A percentile compares a stretch with the other conserved stretches of the same genome.
Conservation (phyloP, 2,888 invertebrate species). For the Lutraria lutraria region DNA sequence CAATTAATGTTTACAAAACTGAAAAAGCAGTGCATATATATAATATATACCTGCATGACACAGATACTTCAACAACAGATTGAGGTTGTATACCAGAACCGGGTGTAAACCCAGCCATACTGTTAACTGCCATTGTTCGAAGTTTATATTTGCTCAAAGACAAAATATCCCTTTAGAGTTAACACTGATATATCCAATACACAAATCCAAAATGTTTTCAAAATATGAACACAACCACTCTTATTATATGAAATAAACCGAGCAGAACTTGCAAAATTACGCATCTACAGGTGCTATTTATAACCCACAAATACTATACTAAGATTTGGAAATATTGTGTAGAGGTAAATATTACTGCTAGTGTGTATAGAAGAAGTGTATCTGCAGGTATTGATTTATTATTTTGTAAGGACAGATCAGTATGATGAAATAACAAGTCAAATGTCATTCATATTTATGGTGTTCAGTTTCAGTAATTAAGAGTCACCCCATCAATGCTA, state of each 20-base stretch:
- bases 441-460: too few species aligned
- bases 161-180: neutral
- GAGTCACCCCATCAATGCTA: too few species aligned
- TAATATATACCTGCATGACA: slow-evolving; percentile 84
- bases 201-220: neutral
- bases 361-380: neutral
- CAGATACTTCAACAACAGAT: slow-evolving; percentile 80
- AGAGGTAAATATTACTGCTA: neutral
- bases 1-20: too few species aligned
- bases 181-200: neutral
- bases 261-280: neutral
- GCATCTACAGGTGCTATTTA: neutral
- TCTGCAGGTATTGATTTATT: slow-evolving; percentile 22
- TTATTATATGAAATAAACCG: neutral
- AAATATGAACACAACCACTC: neutral
- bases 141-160: neutral
- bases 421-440: neutral
- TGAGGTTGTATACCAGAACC: slow-evolving; percentile 81
- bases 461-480: too few species aligned
- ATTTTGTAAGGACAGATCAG: neutral
- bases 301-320: neutral
- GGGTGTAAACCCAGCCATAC: slow-evolving; percentile 73
- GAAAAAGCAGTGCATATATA: slow-evolving; percentile 42
- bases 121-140: slow-evolving; percentile 38
- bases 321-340: slow-evolving; percentile 17